Evolutionary conservation across 2,888 invertebrate species (phyloP).

Genomic region (Dolichomitus sp.): DNA sequence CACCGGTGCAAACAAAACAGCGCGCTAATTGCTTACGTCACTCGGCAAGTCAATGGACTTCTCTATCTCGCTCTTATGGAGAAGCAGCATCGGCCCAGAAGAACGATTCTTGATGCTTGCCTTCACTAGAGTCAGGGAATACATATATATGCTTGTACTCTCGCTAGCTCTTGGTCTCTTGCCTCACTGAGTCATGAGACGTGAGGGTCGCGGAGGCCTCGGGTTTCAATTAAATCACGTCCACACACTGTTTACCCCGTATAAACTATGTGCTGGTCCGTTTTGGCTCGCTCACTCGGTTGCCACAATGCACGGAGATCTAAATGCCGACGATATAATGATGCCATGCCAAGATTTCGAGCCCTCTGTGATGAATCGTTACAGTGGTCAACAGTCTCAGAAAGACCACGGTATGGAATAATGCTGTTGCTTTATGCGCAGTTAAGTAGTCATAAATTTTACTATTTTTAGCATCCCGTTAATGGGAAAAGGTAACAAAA

Average conservation of each 20-base stretch:
- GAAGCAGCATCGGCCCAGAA: slow-evolving; percentile 18
- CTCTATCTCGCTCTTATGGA: slow-evolving; percentile 68
- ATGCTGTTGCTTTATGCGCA: slow-evolving; percentile 10
- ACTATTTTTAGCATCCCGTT: background rate
- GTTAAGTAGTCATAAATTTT: slow-evolving; percentile 1
- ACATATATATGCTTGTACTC: background rate
- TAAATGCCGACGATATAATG: slow-evolving; percentile 45
- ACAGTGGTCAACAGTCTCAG: background rate
- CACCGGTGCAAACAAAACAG: slow-evolving; percentile 82
- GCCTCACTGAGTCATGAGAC: slow-evolving; percentile 80
- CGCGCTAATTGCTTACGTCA: slow-evolving; percentile 85
- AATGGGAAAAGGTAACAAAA: background rate
- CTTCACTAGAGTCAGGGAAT: slow-evolving; percentile 32
- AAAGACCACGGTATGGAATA: slow-evolving; percentile 13
- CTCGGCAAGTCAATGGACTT: slow-evolving; percentile 83
- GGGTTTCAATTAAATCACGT: slow-evolving; percentile 83
- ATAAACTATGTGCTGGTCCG: slow-evolving; percentile 76
- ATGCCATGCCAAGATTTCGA: slow-evolving; percentile 25
- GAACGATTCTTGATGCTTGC: slow-evolving; percentile 45
- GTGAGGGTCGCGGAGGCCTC: slow-evolving; percentile 73
- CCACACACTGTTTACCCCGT: slow-evolving; percentile 82
- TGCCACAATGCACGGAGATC: slow-evolving; percentile 2
- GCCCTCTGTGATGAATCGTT: slow-evolving; percentile 2
- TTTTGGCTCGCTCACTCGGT: slow-evolving; percentile 50
- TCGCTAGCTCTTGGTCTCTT: slow-evolving; percentile 34